phyloP scores from a whole-genome alignment of 2,797 vertebrate genomes.

The Mormyrops attenuatus region DNA sequence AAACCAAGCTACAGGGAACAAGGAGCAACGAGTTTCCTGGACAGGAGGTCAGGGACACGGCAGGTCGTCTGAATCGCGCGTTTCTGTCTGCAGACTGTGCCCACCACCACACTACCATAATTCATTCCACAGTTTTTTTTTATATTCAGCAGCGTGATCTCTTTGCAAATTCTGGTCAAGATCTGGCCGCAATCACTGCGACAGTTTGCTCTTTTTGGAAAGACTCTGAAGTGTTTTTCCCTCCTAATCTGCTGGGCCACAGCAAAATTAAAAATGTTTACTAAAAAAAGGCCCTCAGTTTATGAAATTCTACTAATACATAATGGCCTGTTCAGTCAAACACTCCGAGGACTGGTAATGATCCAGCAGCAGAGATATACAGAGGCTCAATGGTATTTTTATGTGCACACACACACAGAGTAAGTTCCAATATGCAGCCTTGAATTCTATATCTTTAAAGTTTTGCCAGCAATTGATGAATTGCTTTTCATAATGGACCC shows the following conservation, averaged over 20 bases:
- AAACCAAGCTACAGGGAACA: not conserved
- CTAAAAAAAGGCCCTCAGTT: conserved; percentile 49
- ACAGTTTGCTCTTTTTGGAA: conserved; percentile 25
- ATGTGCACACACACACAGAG: not conserved
- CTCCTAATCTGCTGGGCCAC: conserved; percentile 54
- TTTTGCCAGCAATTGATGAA: not conserved
- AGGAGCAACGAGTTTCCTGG: not conserved
- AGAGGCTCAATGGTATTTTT: not conserved
- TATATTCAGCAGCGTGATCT: not conserved
- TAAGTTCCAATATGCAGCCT: not conserved
- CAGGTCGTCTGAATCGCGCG: not conserved
- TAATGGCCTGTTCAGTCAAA: conserved; percentile 61
- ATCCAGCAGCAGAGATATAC: not conserved
- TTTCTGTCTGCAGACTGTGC: not conserved
- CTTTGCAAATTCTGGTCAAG: not conserved
- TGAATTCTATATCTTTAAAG: not conserved
- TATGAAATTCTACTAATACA: conserved; percentile 54
- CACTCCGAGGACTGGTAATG: not conserved
- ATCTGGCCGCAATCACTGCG: conserved; percentile 4
- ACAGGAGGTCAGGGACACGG: not conserved
- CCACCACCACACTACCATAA: not conserved
- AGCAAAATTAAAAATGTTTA: conserved; percentile 69
- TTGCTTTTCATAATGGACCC: not conserved
- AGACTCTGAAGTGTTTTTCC: conserved; percentile 52
- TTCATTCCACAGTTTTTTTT: not conserved